Evolutionary conservation across 1,140 invertebrate genomes (phyloP).

Genomic region (Patella vulgata): DNA sequence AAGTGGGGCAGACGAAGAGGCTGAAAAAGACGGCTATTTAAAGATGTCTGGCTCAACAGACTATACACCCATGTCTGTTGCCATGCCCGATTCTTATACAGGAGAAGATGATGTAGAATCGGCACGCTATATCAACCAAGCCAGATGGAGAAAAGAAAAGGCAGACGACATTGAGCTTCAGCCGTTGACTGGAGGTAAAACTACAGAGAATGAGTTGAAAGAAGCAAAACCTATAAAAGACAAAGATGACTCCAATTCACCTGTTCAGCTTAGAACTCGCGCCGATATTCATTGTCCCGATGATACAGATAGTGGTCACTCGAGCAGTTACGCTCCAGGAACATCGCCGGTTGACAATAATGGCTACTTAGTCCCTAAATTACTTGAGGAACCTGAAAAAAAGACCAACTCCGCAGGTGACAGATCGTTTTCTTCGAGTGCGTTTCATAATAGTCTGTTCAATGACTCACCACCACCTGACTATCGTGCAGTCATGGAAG

Average conservation of each 20-base stretch:
- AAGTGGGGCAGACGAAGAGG: conserved; percentile 6
- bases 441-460: no score
- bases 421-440: no score
- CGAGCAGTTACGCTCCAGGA: conserved; percentile 55
- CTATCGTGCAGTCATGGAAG: no score
- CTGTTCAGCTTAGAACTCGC: conserved; percentile 33
- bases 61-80: conserved; percentile 47
- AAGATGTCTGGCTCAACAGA: conserved; percentile 50
- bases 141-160: conserved; percentile 42
- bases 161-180: conserved; percentile 35
- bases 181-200: conserved; percentile 36
- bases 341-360: conserved; percentile 49
- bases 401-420: no score
- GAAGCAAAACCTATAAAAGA: conserved; percentile 9
- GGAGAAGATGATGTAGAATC: conserved; percentile 16
- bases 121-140: conserved; percentile 36
- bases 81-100: conserved; percentile 26
- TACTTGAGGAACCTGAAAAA: conserved; percentile 13
- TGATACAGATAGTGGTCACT: conserved; percentile 60
- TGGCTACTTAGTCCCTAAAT: conserved; percentile 54
- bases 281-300: conserved; percentile 52
- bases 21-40: conserved; percentile 48
- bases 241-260: conserved; percentile 17
- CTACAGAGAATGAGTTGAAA: conserved; percentile 22
- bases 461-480: no score